Base-by-base conservation (phyloP, 1,140 invertebrate genomes). In the Pectinophora gossypiella region DNA sequence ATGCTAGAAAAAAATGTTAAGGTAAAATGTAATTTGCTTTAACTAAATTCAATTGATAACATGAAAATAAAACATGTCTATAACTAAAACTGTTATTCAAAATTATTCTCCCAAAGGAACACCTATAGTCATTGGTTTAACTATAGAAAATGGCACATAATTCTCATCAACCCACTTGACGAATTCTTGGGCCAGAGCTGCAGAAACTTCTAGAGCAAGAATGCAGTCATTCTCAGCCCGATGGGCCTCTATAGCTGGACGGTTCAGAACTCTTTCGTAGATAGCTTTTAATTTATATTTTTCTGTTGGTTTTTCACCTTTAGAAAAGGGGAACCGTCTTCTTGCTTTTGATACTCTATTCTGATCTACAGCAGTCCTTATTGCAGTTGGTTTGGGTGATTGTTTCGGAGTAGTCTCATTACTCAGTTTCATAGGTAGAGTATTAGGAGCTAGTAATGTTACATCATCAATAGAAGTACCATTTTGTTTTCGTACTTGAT, bases 181-280 rank as follows among this genome's bases (percentile, higher is more conserved):
- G 62, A 92, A 91, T 27, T 76, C 71, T 10, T 83, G 58, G 19
- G 82, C 76, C 13, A 88, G 73, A 21, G 76, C 77, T 13, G 85
- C 85, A 6, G 90, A 85, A 48, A 91, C 89, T 36, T 89, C 74
- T 15, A 91, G 76, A 3, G 91, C 74, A 71, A 88, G 88, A 7
- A 87, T 55, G 13, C 91, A 91, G 73, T 93, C 92, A 49, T 74
- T 82, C 68, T 93, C 92, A 16, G 92, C 92, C 22, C 72, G 72
- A 72, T 93, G 92, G 3, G 83, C 68, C 48, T 85, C 69, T 1
- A 54, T 19, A 0, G 87, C 64, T 15, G 61, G 49, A 1, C 59
- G 57, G 0, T 76, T 66, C 9, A 89, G 79, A 1, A 89, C 57
- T 22, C 89, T 74, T 23, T 85, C 61, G 62, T 85, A 91, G 9